Evolutionary conservation across 2,113 vertebrate genomes (phyloP).

Genomic region (Bubo bubo): DNA sequence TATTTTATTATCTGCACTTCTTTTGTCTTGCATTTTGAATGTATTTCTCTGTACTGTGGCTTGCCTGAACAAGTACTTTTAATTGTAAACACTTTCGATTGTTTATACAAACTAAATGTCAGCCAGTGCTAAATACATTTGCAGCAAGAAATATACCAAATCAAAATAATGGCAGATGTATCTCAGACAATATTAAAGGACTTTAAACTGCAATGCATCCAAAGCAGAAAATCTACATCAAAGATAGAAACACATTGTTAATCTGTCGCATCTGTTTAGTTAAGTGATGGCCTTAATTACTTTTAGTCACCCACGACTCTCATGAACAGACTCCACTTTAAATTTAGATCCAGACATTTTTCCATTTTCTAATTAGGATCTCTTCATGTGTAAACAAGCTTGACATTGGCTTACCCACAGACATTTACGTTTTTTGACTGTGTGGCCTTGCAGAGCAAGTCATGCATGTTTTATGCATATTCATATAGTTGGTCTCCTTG

Average conservation of each 20-base stretch:
- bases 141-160: constrained; percentile 40
- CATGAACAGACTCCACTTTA: not conserved
- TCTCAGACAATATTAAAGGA: constrained; percentile 10
- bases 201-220: not conserved
- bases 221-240: not conserved
- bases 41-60: not conserved
- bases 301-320: not conserved
- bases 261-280: constrained; percentile 9
- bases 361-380: constrained; percentile 3
- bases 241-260: not conserved
- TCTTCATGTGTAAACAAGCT: not conserved
- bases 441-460: not conserved
- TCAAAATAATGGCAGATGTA: constrained; percentile 38
- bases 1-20: not conserved
- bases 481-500: not conserved
- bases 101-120: constrained; percentile 65
- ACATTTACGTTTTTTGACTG: not conserved
- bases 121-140: constrained; percentile 47
- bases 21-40: constrained; percentile 12
- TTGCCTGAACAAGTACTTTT: constrained; percentile 25
- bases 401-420: not conserved
- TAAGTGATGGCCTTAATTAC: not conserved
- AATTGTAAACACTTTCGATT: constrained; percentile 36
- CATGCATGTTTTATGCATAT: not conserved
- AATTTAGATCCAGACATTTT: not conserved